Base-by-base conservation (phyloP, 1,140 invertebrate genomes). In the Solenopsis invicta region DNA sequence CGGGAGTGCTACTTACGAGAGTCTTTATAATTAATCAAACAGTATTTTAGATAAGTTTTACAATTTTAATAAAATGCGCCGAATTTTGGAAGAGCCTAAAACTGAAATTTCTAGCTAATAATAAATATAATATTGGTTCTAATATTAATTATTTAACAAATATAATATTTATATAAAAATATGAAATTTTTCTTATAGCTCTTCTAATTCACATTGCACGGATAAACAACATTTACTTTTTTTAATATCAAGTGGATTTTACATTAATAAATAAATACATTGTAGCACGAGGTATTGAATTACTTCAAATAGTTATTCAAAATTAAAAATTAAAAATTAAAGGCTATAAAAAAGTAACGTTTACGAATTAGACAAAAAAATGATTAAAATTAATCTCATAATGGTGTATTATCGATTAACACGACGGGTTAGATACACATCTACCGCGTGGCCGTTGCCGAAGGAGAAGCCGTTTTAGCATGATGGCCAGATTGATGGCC, bases 341-440 rank as follows among this genome's bases (percentile, higher is more conserved):
- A 16, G 18, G 18, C 2, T 24, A 66, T 37, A 21, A 67, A 52
- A 66, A 18, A 21, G 34, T 78, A 8, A n/a, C 45, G 24, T 8
- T 52, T 80, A 52, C 12, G 13, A 80, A 56, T 4, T n/a, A 67
- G 48, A 74, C 12, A 52, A 67, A 52, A 52, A 37, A 34, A 69
- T 69, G 52, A 54, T 52, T 10, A 69, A 54, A 37, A 24, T n/a
- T 24, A 67, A 80, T 80, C 77, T 67, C 18, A 41, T 18, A 45
- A 34, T 74, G 24, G 45, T 74, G 21, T 72, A 82, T 67, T 59
- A 52, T 69, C 45, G 85, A 87, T 88, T 81, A 87, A 21, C 59
- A 80, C 48, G 54, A 72, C 75, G 29, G 45, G 16, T 87, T 72
- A 76, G 85, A 74, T 62, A 80, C 62, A 80, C 85, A 54, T 76